Evolutionary conservation across 2,113 vertebrate species (phyloP).

Genomic region (Indicator indicator): DNA sequence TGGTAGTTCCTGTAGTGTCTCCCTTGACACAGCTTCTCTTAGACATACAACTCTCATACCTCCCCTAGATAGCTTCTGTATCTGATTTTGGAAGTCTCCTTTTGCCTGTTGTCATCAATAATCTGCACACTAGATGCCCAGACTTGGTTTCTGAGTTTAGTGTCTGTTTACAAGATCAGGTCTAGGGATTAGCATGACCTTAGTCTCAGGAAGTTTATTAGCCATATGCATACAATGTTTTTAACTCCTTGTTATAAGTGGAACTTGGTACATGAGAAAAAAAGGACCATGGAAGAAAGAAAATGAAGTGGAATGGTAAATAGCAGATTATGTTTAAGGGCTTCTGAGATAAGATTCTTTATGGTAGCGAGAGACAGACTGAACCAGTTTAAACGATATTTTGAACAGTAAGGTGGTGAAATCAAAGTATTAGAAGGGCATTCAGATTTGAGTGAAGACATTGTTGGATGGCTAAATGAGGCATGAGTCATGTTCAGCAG

Average conservation of each 20-base stretch:
- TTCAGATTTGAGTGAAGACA: neutral
- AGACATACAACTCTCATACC: neutral
- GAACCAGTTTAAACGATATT: neutral
- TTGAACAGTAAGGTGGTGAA: neutral
- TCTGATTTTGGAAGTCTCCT: neutral
- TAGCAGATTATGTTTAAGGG: neutral
- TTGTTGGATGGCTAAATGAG: neutral
- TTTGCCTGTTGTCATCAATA: neutral
- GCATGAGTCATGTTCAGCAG: neutral
- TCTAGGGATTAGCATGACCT: neutral
- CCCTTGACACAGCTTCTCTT: neutral
- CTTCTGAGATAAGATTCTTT: neutral
- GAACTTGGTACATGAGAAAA: neutral
- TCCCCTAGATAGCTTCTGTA: neutral
- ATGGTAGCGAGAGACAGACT: neutral
- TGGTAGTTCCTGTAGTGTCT: neutral
- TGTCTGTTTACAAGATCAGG: neutral
- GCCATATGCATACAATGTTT: neutral
- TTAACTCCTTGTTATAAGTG: neutral
- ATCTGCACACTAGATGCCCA: neutral
- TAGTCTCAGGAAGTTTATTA: neutral
- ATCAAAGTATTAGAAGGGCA: neutral
- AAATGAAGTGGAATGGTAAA: neutral
- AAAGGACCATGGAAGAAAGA: neutral
- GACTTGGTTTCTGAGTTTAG: neutral